These are phyloP conservation scores for Amazona guildingii DNA, from an alignment of 2,113 vertebrate genomes.

Conservation along the genomic window DNA sequence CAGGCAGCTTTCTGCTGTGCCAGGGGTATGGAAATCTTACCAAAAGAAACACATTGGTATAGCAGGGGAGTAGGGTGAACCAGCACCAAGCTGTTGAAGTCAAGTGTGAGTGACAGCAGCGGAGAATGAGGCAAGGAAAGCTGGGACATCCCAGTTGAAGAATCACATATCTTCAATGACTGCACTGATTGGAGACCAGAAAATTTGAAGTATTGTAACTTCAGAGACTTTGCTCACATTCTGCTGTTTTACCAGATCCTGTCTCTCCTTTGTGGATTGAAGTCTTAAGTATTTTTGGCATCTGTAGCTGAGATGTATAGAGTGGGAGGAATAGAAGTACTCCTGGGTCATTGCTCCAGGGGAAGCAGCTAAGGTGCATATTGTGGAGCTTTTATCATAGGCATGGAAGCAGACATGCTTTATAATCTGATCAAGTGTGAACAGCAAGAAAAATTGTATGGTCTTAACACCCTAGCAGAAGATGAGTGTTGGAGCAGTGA, in stretches of 20 bases:
- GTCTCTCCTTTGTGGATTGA: background rate
- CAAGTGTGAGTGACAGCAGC: background rate
- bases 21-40: background rate
- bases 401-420: background rate
- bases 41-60: background rate
- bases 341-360: background rate
- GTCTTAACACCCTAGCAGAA: background rate
- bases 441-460: background rate
- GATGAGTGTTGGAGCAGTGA: background rate
- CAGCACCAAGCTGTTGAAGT: background rate
- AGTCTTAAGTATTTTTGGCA: constrained; percentile 25
- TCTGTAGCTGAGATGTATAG: background rate
- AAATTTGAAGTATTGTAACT: background rate
- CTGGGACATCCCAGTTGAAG: background rate
- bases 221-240: background rate
- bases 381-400: background rate
- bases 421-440: background rate
- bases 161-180: background rate
- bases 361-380: background rate
- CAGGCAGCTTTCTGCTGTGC: background rate
- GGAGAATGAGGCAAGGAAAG: background rate
- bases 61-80: background rate
- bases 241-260: background rate
- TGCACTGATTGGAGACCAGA: background rate
- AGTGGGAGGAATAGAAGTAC: background rate